A percentile compares a stretch with the other conserved stretches of the same genome.
Conservation (phyloP, 2,113 vertebrate genomes). For the Engraulis encrasicolus region DNA sequence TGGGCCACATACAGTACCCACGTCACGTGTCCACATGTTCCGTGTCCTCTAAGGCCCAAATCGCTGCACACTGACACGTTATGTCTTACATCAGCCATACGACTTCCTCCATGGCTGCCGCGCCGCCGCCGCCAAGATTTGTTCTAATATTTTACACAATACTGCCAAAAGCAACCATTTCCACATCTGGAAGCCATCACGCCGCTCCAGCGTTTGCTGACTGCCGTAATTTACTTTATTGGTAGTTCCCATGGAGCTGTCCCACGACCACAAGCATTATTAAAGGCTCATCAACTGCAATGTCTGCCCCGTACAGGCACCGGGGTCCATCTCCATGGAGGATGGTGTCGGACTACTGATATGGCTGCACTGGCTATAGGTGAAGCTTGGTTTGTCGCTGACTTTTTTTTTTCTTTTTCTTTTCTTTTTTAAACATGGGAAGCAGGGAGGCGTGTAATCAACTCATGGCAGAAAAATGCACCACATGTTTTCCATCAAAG, state of each 20-base stretch:
- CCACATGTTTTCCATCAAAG: conserved; percentile 75
- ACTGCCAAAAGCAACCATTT: conserved; percentile 65
- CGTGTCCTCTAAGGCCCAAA: conserved; percentile 22
- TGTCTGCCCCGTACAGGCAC: conserved; percentile 32
- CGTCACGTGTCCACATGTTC: conserved; percentile 31
- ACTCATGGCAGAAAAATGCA: conserved; percentile 77
- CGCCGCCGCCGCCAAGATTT: conserved; percentile 41
- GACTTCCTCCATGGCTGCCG: conserved; percentile 45
- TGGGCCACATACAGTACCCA: background rate
- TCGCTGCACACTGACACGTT: conserved; percentile 31
- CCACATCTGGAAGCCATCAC: conserved; percentile 78
- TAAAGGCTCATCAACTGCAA: conserved; percentile 52
- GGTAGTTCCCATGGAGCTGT: conserved; percentile 67
- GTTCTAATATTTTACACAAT: conserved; percentile 64
- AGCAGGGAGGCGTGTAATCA: conserved; percentile 72
- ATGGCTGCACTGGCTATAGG: conserved; percentile 39
- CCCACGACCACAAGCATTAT: conserved; percentile 46
- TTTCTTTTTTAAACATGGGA: conserved; percentile 19
- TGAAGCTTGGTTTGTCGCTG: conserved; percentile 17
- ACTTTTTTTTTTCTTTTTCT: no score
- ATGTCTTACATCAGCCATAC: conserved; percentile 53
- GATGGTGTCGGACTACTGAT: conserved; percentile 23
- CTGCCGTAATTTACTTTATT: conserved; percentile 68
- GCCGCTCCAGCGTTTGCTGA: conserved; percentile 65
- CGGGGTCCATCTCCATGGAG: conserved; percentile 29